Evolutionary conservation across 1,140 invertebrate genomes (phyloP).

Genomic region (Hycleus cichorii): DNA sequence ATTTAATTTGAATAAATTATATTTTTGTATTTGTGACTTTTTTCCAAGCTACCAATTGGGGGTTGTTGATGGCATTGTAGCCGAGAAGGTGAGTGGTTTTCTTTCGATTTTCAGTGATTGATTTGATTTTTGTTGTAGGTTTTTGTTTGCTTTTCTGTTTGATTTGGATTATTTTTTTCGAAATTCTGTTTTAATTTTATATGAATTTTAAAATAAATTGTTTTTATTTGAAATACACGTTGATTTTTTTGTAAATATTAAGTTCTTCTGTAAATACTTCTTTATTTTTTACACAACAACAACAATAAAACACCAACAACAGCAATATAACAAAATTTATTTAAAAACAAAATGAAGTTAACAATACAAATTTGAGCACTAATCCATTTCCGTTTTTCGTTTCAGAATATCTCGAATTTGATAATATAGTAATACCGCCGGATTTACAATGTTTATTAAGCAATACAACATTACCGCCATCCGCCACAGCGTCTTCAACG

Average conservation of each 20-base stretch:
- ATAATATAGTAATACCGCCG: conserved; percentile 33
- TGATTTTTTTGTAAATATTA: neutral
- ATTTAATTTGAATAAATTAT: neutral
- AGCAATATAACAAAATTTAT: no score
- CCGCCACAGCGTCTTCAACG: neutral
- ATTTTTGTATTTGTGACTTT: neutral
- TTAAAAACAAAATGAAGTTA: no score
- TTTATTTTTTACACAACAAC: no score
- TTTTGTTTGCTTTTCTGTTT: neutral
- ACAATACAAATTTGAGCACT: no score
- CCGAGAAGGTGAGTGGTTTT: no score
- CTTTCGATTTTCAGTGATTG: no score
- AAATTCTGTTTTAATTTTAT: neutral
- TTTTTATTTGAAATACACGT: neutral
- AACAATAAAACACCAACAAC: no score
- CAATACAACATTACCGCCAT: conserved; percentile 3
- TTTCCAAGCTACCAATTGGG: neutral
- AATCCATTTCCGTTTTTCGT: neutral
- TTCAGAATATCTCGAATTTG: conserved; percentile 38
- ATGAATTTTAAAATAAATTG: neutral
- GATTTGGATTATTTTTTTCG: neutral
- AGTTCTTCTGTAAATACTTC: neutral
- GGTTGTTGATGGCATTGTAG: no score
- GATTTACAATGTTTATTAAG: conserved; percentile 24
- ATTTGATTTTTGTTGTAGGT: no score